phyloP scores from a whole-genome alignment of 2,797 vertebrate species.

The Octomys mimax region DNA sequence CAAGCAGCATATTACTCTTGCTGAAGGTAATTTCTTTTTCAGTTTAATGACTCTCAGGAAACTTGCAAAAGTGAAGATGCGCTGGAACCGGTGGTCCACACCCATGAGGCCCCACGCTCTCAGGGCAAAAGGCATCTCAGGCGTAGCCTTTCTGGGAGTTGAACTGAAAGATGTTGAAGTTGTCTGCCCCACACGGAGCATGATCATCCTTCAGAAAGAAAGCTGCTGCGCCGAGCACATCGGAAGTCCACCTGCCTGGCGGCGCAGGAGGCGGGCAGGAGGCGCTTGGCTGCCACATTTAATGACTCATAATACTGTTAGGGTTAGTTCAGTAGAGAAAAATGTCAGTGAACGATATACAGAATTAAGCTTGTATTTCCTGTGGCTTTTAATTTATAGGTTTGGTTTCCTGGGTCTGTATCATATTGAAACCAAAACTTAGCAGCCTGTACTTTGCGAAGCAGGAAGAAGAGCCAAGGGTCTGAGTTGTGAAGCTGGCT shows the following conservation, averaged over 20 bases:
- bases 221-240: slow-evolving; percentile 68
- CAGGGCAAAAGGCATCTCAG: not conserved
- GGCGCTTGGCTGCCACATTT: slow-evolving; percentile 13
- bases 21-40: slow-evolving; percentile 68
- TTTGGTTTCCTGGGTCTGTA: slow-evolving; percentile 68
- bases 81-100: not conserved
- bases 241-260: slow-evolving; percentile 74
- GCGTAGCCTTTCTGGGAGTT: not conserved
- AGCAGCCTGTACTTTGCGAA: slow-evolving; percentile 62
- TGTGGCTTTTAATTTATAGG: slow-evolving; percentile 59
- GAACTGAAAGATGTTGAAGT: slow-evolving; percentile 42
- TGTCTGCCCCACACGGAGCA: not conserved
- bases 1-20: slow-evolving; percentile 36
- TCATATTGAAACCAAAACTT: slow-evolving; percentile 37
- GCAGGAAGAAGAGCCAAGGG: slow-evolving; percentile 6
- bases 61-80: slow-evolving; percentile 42
- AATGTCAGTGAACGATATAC: slow-evolving; percentile 76
- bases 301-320: slow-evolving; percentile 67
- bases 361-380: slow-evolving; percentile 80
- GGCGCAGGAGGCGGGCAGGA: not conserved
- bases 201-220: slow-evolving; percentile 62
- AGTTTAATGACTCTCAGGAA: slow-evolving; percentile 8
- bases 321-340: slow-evolving; percentile 69
- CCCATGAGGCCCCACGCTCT: not conserved
- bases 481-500: slow-evolving; percentile 69